phyloP scores from a whole-genome alignment of 2,888 invertebrate genomes.

The Diloba caeruleocephala region DNA sequence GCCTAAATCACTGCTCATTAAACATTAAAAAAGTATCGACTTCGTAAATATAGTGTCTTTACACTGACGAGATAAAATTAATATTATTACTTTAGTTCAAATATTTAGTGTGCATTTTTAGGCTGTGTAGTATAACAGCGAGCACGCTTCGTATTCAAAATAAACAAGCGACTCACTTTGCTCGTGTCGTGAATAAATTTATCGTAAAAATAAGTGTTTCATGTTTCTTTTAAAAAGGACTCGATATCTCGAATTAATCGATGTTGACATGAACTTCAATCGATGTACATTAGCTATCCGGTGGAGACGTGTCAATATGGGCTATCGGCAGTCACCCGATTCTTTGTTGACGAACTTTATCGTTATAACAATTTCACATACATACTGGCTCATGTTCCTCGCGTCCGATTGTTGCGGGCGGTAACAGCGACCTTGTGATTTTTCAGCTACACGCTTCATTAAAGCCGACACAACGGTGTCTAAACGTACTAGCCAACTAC shows the following conservation, averaged over 20 bases:
- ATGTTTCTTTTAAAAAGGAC: not conserved
- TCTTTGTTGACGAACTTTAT: conserved; percentile 41
- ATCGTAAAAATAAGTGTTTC: too few species aligned
- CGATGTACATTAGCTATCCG: conserved; percentile 41
- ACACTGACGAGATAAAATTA: too few species aligned
- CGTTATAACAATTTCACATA: conserved; percentile 16
- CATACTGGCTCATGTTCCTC: not conserved
- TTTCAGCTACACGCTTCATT: conserved; percentile 51
- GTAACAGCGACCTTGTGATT: conserved; percentile 45
- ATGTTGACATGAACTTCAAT: conserved; percentile 61
- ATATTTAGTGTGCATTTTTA: too few species aligned
- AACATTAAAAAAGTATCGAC: too few species aligned
- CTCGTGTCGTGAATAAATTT: too few species aligned
- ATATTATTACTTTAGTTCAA: too few species aligned
- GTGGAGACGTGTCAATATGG: conserved; percentile 27
- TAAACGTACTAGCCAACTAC: conserved; percentile 20
- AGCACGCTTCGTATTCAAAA: too few species aligned
- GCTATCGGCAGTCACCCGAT: conserved; percentile 41
- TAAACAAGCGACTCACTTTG: too few species aligned
- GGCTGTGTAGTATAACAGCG: too few species aligned
- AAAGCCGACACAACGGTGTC: conserved; percentile 13
- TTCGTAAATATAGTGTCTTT: too few species aligned
- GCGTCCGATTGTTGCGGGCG: not conserved
- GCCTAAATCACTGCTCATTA: too few species aligned
- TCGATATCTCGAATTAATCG: conserved; percentile 19